Base-by-base conservation (phyloP, 2,888 invertebrate genomes). In the Latheticus oryzae region DNA sequence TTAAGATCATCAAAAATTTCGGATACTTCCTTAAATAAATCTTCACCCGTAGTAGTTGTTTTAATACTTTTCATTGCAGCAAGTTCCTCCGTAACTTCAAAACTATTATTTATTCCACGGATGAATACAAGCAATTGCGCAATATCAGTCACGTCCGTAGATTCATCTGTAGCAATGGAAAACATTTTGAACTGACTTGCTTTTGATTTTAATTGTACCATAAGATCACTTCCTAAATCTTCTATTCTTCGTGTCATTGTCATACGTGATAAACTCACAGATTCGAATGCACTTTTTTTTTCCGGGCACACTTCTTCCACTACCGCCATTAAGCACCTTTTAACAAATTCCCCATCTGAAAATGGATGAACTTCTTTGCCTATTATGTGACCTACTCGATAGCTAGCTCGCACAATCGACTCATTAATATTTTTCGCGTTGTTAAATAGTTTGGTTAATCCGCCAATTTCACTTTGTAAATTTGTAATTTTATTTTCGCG, bases 131-230 rank as follows among this genome's bases (percentile, higher is more conserved):
- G 7, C 2, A 24, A 8, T 2, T 24, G 24, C 3, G 8, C 24
- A 24, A 8, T 24, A 24, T 24, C 24, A 2, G 24, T 8, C 7
- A 24, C 24, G 33, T 64, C 66, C 38, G 50, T 62, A 62, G 65
- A 67, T 65, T 65, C 66, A 61, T 69, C 66, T 50, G 61, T 64
- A 43, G 64, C 62, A 21, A 66, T 37, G 43, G 62, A 64, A 61
- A 63, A 66, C 17, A 16, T n/a, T n/a, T n/a, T n/a, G n/a, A n/a
- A n/a, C 8, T 5, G 23, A 16, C 45, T 58, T 33, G 58, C 61
- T 53, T 64, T 63, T 51, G 55, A 53, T 50, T 42, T 48, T 35
- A 65, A 60, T 63, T 64, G 65, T 48, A 59, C 59, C 50, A 55
- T 52, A 40, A 64, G 63, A 33, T 55, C 60, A 62, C 13, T 40